Evolutionary conservation across 2,797 vertebrate genomes (phyloP).

Genomic region (Intellagama lesueurii): DNA sequence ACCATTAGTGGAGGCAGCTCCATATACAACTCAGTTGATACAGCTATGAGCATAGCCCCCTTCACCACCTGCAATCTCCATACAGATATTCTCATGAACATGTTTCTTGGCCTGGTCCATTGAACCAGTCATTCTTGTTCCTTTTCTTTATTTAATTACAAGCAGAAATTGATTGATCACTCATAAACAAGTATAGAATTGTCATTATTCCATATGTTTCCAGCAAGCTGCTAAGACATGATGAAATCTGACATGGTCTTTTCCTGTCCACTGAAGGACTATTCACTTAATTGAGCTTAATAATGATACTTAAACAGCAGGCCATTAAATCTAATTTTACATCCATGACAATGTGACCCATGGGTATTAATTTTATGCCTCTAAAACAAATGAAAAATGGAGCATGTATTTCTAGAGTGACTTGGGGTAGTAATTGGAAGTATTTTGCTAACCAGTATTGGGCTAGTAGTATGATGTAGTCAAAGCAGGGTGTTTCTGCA

Average conservation of each 20-base stretch:
- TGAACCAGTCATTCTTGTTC: not conserved
- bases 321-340: conserved; percentile 22
- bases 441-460: not conserved
- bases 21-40: not conserved
- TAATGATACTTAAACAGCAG: conserved; percentile 2
- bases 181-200: not conserved
- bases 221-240: not conserved
- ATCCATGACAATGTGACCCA: conserved; percentile 2
- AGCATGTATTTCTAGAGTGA: not conserved
- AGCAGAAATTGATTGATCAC: not conserved
- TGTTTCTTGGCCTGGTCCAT: not conserved
- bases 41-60: not conserved
- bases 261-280: not conserved
- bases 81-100: not conserved
- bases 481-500: not conserved
- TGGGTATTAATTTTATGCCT: conserved; percentile 7
- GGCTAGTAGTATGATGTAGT: not conserved
- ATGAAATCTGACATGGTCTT: not conserved
- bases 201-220: not conserved
- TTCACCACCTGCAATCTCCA: not conserved
- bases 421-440: not conserved
- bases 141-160: not conserved
- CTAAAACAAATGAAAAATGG: conserved; percentile 20
- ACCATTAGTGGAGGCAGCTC: not conserved
- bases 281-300: conserved; percentile 15